These are phyloP conservation scores for Gerosis bhagava DNA, from an alignment of 2,888 invertebrate species.

Conservation along the genomic window DNA sequence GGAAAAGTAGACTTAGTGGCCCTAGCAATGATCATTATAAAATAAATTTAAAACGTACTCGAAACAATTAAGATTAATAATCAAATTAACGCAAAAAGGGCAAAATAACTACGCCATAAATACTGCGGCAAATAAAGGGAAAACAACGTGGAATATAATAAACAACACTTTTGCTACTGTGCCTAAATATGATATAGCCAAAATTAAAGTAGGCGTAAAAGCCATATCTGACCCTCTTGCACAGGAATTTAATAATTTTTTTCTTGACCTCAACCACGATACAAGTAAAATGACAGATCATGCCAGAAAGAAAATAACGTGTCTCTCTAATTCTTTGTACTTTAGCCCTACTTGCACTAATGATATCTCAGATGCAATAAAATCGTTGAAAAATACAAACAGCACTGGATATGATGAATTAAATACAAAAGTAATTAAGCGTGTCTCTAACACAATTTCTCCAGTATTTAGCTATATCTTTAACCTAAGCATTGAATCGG, in stretches of 20 bases:
- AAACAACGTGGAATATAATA: slow-evolving; percentile 5
- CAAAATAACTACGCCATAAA: slow-evolving; percentile 7
- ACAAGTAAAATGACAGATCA: too few relatives aligned
- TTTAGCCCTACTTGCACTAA: background rate
- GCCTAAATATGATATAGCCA: background rate
- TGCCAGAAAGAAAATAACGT: too few relatives aligned
- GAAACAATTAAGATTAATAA: background rate
- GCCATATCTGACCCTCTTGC: slow-evolving; percentile 4
- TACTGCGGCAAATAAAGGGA: background rate
- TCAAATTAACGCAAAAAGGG: background rate
- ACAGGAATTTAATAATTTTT: slow-evolving; percentile 3
- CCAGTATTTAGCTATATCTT: background rate
- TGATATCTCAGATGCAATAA: background rate
- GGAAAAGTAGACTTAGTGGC: background rate
- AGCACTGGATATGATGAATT: slow-evolving; percentile 2
- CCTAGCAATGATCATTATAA: background rate
- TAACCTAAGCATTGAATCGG: background rate
- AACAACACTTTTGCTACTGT: background rate
- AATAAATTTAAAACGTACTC: slow-evolving; percentile 1
- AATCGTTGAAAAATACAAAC: slow-evolving; percentile 1
- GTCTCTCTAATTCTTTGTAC: background rate
- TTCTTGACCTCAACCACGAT: slow-evolving; percentile 1
- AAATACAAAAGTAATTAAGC: background rate
- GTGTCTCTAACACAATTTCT: background rate
- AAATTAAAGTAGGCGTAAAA: background rate